phyloP scores from a whole-genome alignment of 1,140 invertebrate genomes.

The Rhynchophorus ferrugineus region DNA sequence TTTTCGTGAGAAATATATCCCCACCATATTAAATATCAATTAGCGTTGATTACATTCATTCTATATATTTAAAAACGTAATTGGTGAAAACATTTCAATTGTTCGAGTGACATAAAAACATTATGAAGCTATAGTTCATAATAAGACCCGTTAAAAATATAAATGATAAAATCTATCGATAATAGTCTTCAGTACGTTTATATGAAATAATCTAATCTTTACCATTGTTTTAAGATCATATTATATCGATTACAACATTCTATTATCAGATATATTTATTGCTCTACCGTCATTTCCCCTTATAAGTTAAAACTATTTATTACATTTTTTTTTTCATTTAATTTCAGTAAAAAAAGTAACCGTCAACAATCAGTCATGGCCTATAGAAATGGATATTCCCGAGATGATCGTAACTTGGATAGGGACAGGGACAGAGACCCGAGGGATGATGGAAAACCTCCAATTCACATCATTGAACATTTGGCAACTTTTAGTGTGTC shows the following conservation, averaged over 20 bases:
- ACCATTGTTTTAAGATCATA: background rate
- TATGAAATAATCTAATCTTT: slow-evolving; percentile 16
- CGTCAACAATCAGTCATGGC: slow-evolving; percentile 19
- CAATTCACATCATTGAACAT: slow-evolving; percentile 88
- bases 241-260: background rate
- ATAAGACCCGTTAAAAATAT: too few species aligned
- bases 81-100: too few species aligned
- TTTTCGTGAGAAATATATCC: slow-evolving; percentile 11
- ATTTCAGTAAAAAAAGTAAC: background rate
- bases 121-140: too few species aligned
- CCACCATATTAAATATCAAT: background rate
- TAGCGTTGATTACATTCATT: background rate
- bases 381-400: slow-evolving; percentile 24
- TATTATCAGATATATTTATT: background rate
- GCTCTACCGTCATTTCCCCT: background rate
- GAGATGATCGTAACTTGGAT: slow-evolving; percentile 22
- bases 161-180: too few species aligned
- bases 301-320: background rate
- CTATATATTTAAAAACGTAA: too few species aligned
- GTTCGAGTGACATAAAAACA: too few species aligned
- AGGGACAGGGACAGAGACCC: slow-evolving; percentile 25
- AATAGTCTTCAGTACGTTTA: too few species aligned
- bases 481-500: slow-evolving; percentile 95
- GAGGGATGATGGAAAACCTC: slow-evolving; percentile 51
- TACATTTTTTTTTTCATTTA: slow-evolving; percentile 3